Percentiles rank a stretch among this genome's conserved stretches.
phyloP scores from a whole-genome alignment of 2,888 invertebrate species.

The Orthosia incerta region DNA sequence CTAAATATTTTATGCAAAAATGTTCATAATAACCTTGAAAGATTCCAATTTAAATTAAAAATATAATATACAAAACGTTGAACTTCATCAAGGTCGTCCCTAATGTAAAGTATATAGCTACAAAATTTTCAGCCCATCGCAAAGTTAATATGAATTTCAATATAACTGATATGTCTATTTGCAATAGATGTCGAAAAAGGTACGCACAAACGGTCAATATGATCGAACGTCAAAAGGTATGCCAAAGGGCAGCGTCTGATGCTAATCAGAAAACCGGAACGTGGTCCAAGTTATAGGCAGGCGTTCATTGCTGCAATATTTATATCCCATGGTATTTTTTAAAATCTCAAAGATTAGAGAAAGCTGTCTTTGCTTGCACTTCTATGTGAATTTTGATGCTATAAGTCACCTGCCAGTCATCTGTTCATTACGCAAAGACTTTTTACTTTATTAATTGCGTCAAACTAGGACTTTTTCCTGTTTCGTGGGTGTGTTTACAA shows the following conservation, averaged over 20 bases:
- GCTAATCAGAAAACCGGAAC: conserved; percentile 76
- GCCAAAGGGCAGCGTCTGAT: conserved; percentile 77
- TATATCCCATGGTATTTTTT: neutral
- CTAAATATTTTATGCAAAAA: neutral
- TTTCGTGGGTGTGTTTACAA: too few relatives aligned
- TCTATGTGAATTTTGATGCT: too few relatives aligned
- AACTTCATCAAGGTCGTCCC: neutral
- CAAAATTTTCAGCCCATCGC: conserved; percentile 11
- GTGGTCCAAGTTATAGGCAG: conserved; percentile 45
- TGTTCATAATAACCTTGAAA: neutral
- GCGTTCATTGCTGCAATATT: neutral
- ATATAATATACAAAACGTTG: neutral
- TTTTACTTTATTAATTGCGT: too few relatives aligned
- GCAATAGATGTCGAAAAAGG: conserved; percentile 63
- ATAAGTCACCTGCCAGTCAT: too few relatives aligned
- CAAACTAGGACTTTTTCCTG: too few relatives aligned
- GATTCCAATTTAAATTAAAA: neutral
- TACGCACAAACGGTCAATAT: conserved; percentile 68
- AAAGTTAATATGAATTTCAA: conserved; percentile 59
- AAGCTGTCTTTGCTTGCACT: too few relatives aligned
- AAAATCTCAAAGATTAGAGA: neutral
- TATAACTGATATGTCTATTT: conserved; percentile 59
- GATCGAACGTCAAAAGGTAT: conserved; percentile 78
- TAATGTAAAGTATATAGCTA: conserved; percentile 6
- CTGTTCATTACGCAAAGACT: too few relatives aligned